A percentile compares a stretch with the other conserved stretches of the same genome.
phyloP scores from a whole-genome alignment of 2,113 vertebrate genomes.

The Nansenia antarctica region DNA sequence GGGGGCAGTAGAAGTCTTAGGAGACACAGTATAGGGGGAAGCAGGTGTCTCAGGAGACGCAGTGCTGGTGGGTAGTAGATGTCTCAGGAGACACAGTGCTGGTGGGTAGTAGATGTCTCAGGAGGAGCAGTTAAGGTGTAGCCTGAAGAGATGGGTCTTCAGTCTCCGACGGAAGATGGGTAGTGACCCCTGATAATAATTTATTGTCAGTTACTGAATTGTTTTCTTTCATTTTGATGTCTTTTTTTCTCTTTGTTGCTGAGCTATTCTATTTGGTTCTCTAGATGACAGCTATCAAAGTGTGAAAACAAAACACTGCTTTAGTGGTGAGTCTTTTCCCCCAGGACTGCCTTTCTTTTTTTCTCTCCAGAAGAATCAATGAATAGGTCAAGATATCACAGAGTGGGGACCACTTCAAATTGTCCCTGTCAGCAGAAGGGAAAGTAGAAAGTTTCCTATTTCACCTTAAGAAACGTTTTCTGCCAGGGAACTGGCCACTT shows the following conservation, averaged over 20 bases:
- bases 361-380: conserved; percentile 54
- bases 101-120: too few species aligned
- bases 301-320: background rate
- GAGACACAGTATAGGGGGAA: too few species aligned
- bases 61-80: too few species aligned
- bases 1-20: too few species aligned
- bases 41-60: too few species aligned
- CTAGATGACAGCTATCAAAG: conserved; percentile 12
- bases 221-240: too few species aligned
- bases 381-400: conserved; percentile 51
- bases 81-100: too few species aligned
- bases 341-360: conserved; percentile 32
- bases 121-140: too few species aligned
- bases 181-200: too few species aligned
- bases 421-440: conserved; percentile 21
- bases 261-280: background rate
- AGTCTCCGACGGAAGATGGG: too few species aligned
- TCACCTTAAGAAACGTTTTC: background rate
- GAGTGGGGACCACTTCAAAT: conserved; percentile 43
- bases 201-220: too few species aligned
- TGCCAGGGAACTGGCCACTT: background rate
- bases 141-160: too few species aligned
- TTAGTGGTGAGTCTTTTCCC: conserved; percentile 29
- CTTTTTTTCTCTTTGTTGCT: background rate
- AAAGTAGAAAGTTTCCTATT: conserved; percentile 20